phyloP scores from a whole-genome alignment of 2,797 vertebrate genomes.

The Molossus alvarezi region DNA sequence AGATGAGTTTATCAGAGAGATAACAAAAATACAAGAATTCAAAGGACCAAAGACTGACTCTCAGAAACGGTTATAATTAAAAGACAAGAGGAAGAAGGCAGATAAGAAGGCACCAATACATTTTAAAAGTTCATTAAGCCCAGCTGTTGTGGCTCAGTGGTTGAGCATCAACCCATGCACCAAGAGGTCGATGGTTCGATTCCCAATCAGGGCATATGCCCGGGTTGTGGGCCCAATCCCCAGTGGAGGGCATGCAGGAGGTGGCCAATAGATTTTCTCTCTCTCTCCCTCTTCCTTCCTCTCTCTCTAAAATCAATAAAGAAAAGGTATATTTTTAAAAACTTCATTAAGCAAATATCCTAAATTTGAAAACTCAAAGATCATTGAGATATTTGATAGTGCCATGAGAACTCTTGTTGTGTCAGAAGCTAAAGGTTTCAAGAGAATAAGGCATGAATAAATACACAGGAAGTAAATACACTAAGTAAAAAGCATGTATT shows the following conservation, averaged over 20 bases:
- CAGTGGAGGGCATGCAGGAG: no score
- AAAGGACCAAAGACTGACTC: neutral
- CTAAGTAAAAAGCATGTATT: neutral
- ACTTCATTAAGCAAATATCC: neutral
- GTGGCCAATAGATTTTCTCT: no score
- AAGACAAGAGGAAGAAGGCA: neutral
- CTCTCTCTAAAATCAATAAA: no score
- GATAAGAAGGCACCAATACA: neutral
- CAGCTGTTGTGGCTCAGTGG: no score
- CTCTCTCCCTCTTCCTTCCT: no score
- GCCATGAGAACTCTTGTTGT: neutral
- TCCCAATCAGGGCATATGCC: no score
- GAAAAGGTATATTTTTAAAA: neutral
- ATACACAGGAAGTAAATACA: neutral
- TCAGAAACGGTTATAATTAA: neutral
- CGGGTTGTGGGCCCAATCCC: no score
- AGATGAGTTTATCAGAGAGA: neutral
- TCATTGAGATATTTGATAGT: neutral
- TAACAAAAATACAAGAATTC: neutral
- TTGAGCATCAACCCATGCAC: no score
- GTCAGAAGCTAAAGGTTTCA: neutral
- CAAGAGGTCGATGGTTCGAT: no score
- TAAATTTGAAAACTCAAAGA: slow-evolving; percentile 1
- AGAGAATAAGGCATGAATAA: neutral
- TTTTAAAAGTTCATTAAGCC: neutral